Evolutionary conservation across 2,888 invertebrate species (phyloP).

Genomic region (Opisthograptis luteolata): DNA sequence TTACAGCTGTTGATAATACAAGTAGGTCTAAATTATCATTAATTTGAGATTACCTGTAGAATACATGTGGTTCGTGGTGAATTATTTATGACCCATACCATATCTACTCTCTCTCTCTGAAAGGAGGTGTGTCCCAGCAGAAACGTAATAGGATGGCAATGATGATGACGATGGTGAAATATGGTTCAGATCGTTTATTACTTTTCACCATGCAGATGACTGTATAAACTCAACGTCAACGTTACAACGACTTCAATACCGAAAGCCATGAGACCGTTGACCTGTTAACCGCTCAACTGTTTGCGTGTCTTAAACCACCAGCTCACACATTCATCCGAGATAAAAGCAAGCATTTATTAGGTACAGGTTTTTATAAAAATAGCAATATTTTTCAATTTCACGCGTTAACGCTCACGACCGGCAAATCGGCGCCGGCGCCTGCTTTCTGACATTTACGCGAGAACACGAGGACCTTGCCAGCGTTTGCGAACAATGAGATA

Average conservation of each 20-base stretch:
- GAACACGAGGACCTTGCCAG: slow-evolving; percentile 70
- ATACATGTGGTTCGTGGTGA: too few relatives aligned
- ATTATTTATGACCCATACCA: too few relatives aligned
- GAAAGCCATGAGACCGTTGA: slow-evolving; percentile 3
- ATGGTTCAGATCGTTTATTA: too few relatives aligned
- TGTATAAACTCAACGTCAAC: too few relatives aligned
- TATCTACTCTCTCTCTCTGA: too few relatives aligned
- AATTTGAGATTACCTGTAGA: too few relatives aligned
- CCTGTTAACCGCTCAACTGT: slow-evolving; percentile 9
- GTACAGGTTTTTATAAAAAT: slow-evolving; percentile 28
- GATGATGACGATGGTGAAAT: too few relatives aligned
- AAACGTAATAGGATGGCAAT: too few relatives aligned
- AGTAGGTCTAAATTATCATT: too few relatives aligned
- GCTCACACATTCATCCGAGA: slow-evolving; percentile 15
- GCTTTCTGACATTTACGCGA: slow-evolving; percentile 76
- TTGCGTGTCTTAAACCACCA: background rate
- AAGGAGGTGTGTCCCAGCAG: too few relatives aligned
- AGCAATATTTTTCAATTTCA: slow-evolving; percentile 39
- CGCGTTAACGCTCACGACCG: slow-evolving; percentile 38
- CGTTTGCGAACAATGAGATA: slow-evolving; percentile 73
- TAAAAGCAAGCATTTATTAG: slow-evolving; percentile 25
- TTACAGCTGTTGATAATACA: too few relatives aligned
- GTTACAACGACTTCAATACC: background rate
- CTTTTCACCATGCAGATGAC: too few relatives aligned
- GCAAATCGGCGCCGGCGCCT: slow-evolving; percentile 59